Evolutionary conservation across 2,113 vertebrate species (phyloP).

Genomic region (Paradisaea rubra): DNA sequence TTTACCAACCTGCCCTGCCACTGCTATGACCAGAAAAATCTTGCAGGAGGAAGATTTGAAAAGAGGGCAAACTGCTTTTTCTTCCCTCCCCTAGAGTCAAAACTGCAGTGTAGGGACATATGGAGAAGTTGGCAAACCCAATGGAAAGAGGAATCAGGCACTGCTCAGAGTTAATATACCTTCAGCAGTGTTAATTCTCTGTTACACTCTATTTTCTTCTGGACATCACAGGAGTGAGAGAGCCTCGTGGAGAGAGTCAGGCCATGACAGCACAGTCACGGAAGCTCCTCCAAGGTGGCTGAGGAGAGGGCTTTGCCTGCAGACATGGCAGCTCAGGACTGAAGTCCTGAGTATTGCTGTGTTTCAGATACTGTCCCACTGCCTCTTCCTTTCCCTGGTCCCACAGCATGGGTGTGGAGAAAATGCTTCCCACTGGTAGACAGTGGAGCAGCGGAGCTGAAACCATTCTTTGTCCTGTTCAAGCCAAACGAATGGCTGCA

Average conservation of each 20-base stretch:
- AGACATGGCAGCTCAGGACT: fast-evolving
- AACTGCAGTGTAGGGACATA: background rate
- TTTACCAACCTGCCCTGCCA: background rate
- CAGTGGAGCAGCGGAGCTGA: background rate
- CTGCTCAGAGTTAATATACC: background rate
- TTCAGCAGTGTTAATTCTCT: background rate
- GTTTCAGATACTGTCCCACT: background rate
- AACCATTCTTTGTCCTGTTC: background rate
- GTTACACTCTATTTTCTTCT: background rate
- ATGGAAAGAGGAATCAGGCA: background rate
- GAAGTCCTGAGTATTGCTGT: background rate
- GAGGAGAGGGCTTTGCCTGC: background rate
- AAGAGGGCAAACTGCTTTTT: background rate
- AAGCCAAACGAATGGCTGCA: background rate
- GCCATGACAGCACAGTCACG: background rate
- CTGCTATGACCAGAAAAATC: background rate
- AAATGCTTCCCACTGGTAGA: background rate
- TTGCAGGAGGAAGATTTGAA: background rate
- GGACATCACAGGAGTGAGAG: background rate
- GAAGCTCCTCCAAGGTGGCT: background rate
- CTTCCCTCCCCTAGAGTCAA: background rate
- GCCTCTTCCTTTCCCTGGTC: background rate
- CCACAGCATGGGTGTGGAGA: background rate
- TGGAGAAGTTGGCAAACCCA: background rate
- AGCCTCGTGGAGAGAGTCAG: background rate